Percentiles rank a stretch among this genome's conserved stretches.
phyloP scores from a whole-genome alignment of 2,797 vertebrate genomes.

The Lutjanus campechanus region DNA sequence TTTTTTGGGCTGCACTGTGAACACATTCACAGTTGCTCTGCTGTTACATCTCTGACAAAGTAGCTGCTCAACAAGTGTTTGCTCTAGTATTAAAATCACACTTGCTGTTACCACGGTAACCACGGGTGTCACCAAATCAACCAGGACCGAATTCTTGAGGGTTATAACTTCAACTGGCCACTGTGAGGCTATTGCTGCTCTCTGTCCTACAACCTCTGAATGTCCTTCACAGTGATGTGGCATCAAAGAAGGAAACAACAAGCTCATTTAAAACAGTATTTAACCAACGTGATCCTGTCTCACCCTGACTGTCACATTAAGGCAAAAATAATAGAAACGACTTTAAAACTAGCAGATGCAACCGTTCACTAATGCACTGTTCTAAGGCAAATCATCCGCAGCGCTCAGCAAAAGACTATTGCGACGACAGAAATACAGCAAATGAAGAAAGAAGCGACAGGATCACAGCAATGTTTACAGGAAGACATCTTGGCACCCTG shows the following conservation, averaged over 20 bases:
- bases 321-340: conserved; percentile 61
- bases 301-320: conserved; percentile 56
- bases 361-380: conserved; percentile 30
- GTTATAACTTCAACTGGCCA: conserved; percentile 20
- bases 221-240: conserved; percentile 29
- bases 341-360: conserved; percentile 35
- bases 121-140: not conserved
- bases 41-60: not conserved
- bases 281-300: conserved; percentile 11
- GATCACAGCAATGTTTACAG: conserved; percentile 24
- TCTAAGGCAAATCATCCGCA: conserved; percentile 70
- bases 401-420: conserved; percentile 44
- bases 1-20: not conserved
- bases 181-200: conserved; percentile 14
- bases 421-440: conserved; percentile 40
- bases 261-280: conserved; percentile 3
- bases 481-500: conserved; percentile 55
- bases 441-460: conserved; percentile 38
- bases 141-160: conserved; percentile 11
- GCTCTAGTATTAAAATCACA: not conserved
- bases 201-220: conserved; percentile 1
- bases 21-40: not conserved
- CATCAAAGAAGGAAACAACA: not conserved
- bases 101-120: not conserved
- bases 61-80: not conserved